These are phyloP conservation scores for Acrobasis repandana DNA, from an alignment of 2,888 invertebrate genomes.

Conservation along the genomic window DNA sequence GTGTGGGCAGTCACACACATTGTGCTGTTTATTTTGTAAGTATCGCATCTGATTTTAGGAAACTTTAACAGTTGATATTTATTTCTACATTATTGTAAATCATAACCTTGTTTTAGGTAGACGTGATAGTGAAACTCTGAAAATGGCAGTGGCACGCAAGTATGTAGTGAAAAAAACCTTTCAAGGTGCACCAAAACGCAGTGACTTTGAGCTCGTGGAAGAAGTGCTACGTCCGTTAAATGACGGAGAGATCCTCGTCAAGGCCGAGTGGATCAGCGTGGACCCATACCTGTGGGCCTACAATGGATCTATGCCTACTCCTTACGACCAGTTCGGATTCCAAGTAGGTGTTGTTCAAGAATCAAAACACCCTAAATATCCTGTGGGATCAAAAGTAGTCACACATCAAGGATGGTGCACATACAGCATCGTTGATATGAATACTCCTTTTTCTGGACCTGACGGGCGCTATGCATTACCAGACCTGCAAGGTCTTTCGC, in stretches of 20 bases:
- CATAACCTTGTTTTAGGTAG: no score
- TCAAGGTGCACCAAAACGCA: slow-evolving; percentile 80
- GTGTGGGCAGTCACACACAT: no score
- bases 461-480: slow-evolving; percentile 65
- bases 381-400: slow-evolving; percentile 83
- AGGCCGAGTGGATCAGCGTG: slow-evolving; percentile 51
- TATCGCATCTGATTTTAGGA: no score
- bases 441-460: slow-evolving; percentile 29
- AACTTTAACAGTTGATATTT: no score
- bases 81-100: no score
- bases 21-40: no score
- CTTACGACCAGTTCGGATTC: slow-evolving; percentile 47
- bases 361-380: slow-evolving; percentile 83
- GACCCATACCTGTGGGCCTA: slow-evolving; percentile 54
- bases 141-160: slow-evolving; percentile 80
- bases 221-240: slow-evolving; percentile 82
- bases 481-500: slow-evolving; percentile 73
- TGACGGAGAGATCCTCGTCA: slow-evolving; percentile 73
- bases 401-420: slow-evolving; percentile 86
- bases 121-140: not conserved
- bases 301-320: slow-evolving; percentile 31
- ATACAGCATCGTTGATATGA: slow-evolving; percentile 54
- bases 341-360: slow-evolving; percentile 74
- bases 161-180: slow-evolving; percentile 82
- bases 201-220: slow-evolving; percentile 83